Percentiles rank a stretch among this genome's conserved stretches.
These are phyloP conservation scores for Cyprinus carpio DNA, from an alignment of 2,113 vertebrate genomes.

Conservation along the genomic window DNA sequence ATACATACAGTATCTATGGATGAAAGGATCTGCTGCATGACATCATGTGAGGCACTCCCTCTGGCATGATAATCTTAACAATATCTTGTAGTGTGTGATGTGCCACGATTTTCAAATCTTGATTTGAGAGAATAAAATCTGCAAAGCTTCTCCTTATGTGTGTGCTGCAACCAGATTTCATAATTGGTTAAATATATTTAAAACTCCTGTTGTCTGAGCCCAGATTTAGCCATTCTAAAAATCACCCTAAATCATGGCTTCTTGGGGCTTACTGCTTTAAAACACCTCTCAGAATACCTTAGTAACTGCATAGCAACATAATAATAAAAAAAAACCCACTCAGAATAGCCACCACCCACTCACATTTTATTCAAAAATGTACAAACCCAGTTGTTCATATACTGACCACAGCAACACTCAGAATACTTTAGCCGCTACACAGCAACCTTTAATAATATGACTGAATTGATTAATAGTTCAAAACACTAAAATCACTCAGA, in stretches of 20 bases:
- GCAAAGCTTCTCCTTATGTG: too few relatives aligned
- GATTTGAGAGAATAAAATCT: too few relatives aligned
- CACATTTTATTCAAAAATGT: neutral
- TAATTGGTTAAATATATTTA: too few relatives aligned
- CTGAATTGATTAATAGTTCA: neutral
- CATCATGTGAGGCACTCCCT: too few relatives aligned
- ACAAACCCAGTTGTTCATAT: neutral
- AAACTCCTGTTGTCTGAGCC: too few relatives aligned
- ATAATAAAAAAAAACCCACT: neutral
- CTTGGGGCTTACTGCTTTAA: neutral
- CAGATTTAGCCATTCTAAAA: neutral
- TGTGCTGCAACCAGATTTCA: too few relatives aligned
- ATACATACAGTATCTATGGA: too few relatives aligned
- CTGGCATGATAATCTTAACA: too few relatives aligned
- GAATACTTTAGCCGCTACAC: neutral
- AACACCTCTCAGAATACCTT: neutral
- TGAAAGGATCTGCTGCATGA: too few relatives aligned
- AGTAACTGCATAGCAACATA: constrained; percentile 5
- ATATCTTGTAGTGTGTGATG: too few relatives aligned
- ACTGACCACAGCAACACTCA: neutral
- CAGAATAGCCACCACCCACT: neutral
- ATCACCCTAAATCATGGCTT: neutral
- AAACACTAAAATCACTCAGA: neutral
- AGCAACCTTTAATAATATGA: neutral
- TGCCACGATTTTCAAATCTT: too few relatives aligned